Conservation (phyloP, 2,888 invertebrate genomes). For the Strigamia transsilvanica region DNA sequence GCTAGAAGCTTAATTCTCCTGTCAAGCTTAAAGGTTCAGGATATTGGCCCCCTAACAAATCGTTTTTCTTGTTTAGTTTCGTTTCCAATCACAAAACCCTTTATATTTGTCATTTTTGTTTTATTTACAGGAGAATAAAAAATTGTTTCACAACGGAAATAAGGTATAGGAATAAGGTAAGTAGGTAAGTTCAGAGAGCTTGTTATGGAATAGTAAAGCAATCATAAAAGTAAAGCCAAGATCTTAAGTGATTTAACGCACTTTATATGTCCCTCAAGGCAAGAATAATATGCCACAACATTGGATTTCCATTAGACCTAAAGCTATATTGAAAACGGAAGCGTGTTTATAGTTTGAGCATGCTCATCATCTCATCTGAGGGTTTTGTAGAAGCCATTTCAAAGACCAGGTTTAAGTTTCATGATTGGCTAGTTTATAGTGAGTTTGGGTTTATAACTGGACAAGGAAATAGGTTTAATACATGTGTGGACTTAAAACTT, state of each 20-base stretch:
- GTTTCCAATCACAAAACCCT: too few relatives aligned
- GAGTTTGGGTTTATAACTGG: conserved; percentile 11
- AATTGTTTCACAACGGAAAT: neutral
- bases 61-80: too few relatives aligned
- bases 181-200: neutral
- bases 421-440: conserved; percentile 30
- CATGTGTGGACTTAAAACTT: conserved; percentile 17
- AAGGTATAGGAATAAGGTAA: neutral
- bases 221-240: neutral
- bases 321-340: conserved; percentile 30
- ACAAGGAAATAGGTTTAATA: conserved; percentile 21
- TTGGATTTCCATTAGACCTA: conserved; percentile 26
- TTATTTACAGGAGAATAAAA: neutral
- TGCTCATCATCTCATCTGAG: conserved; percentile 4
- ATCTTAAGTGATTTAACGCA: conserved; percentile 9
- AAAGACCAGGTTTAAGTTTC: neutral
- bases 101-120: too few relatives aligned
- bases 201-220: neutral
- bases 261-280: neutral
- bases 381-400: conserved; percentile 16
- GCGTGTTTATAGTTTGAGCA: conserved; percentile 1
- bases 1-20: neutral
- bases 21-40: neutral
- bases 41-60: too few relatives aligned
- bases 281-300: conserved; percentile 16